Evolutionary conservation across 2,888 invertebrate species (phyloP), one percentile per base, ranked within the genome.

Genomic region (Ochropleura leucogaster): DNA sequence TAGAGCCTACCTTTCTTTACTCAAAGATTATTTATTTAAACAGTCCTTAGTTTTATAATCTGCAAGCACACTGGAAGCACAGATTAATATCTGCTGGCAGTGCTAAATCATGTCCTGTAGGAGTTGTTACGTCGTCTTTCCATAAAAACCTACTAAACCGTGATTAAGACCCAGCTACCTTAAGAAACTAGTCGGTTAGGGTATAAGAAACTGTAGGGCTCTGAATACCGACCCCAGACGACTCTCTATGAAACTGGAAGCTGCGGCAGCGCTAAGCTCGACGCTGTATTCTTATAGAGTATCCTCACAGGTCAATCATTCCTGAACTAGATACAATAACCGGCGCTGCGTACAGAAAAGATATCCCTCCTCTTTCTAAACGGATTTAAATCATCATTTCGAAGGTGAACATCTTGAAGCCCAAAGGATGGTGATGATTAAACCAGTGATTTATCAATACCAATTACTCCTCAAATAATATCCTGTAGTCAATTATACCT

Each of bases 361-460:
- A 69, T 57, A 79, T 62, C 66, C 47, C 14, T n/a, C 14, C 47
- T 62, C 40, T 62, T 55, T 55, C 10, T 20, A 42, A 53, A 9
- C 64, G 74, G 64, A 74, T 68, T 68, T n/a, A 70, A 47, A 71
- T 84, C 47, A 68, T 74, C 44, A 63, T 47, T 62, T 40, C 16
- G 63, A 53, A 59, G 46, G 30, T 18, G 14, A 59, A 65, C 12
- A 51, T 42, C 18, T 64, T 53, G 70, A 82, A 77, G 72, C 72
- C 30, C 70, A 82, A 20, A 60, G 85, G 82, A 85, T 68, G 62
- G 49, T 65, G 30, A 49, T 59, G 12, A 63, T 82, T 77, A 55
- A 14, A 20, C 40, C 47, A 85, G 70, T 70, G 44, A 72, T 59
- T 68, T 44, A 77, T 68, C 42, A 69, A 51, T 59, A 49, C n/a